Evolutionary conservation across 1,140 invertebrate species (phyloP).

Genomic region (Venustaconcha ellipsiformis): DNA sequence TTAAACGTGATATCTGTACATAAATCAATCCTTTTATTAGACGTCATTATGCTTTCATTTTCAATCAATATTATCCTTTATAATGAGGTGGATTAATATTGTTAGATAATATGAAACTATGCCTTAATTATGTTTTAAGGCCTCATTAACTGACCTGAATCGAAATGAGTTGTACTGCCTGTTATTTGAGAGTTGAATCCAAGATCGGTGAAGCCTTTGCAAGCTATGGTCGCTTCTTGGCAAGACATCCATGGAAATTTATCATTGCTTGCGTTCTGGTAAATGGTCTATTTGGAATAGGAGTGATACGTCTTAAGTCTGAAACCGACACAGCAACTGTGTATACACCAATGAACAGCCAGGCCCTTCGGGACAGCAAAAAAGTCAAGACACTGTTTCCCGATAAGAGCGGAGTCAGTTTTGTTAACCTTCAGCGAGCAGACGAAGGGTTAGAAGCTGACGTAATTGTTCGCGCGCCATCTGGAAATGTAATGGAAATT

Average conservation of each 20-base stretch:
- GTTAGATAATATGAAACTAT: too few species aligned
- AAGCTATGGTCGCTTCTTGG: slow-evolving; percentile 9
- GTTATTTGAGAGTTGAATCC: slow-evolving; percentile 4
- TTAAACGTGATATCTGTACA: too few species aligned
- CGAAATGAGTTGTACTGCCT: not conserved
- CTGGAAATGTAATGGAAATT: not conserved
- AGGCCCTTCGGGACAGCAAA: too few species aligned
- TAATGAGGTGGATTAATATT: too few species aligned
- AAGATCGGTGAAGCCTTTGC: slow-evolving; percentile 5
- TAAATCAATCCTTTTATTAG: too few species aligned
- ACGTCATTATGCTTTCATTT: too few species aligned
- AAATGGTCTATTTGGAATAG: slow-evolving; percentile 31
- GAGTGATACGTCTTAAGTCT: slow-evolving; percentile 29
- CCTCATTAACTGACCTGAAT: too few species aligned
- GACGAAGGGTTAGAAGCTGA: too few species aligned
- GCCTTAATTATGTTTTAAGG: too few species aligned
- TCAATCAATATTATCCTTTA: too few species aligned
- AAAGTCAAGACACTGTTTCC: not conserved
- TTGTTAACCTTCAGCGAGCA: not conserved
- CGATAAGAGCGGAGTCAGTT: not conserved
- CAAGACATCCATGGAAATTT: slow-evolving; percentile 16
- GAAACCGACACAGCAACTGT: slow-evolving; percentile 1
- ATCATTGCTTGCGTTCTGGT: slow-evolving; percentile 16
- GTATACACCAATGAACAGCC: slow-evolving; percentile 5
- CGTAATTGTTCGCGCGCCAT: not conserved